phyloP scores from a whole-genome alignment of 1,140 invertebrate species.

The Armadillidium nasatum region DNA sequence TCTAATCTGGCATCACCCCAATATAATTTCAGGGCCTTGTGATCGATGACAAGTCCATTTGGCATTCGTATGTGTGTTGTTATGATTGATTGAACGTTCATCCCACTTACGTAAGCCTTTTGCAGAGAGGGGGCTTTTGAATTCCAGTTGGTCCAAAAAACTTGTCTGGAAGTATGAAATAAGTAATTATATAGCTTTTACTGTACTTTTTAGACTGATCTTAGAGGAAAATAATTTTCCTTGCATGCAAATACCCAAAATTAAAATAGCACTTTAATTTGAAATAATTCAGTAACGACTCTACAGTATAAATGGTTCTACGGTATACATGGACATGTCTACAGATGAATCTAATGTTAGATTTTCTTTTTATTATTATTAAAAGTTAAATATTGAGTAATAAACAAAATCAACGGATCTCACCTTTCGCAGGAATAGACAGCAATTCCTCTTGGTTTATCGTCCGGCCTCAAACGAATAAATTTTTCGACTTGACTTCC shows the following conservation, averaged over 20 bases:
- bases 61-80: constrained; percentile 74
- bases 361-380: too few relatives aligned
- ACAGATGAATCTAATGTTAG: too few relatives aligned
- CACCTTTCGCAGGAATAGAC: constrained; percentile 70
- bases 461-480: constrained; percentile 61
- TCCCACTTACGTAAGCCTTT: constrained; percentile 63
- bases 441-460: constrained; percentile 77
- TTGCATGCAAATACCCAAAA: too few relatives aligned
- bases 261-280: too few relatives aligned
- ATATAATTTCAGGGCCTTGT: constrained; percentile 61
- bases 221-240: too few relatives aligned
- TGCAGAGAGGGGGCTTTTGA: constrained; percentile 63
- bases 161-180: constrained; percentile 49
- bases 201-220: too few relatives aligned
- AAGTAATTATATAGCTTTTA: too few relatives aligned
- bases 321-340: too few relatives aligned
- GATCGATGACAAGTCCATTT: constrained; percentile 71
- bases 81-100: constrained; percentile 62
- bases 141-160: constrained; percentile 85
- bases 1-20: constrained; percentile 59
- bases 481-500: constrained; percentile 55
- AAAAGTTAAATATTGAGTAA: too few relatives aligned
- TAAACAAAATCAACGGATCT: constrained; percentile 41
- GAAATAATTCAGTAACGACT: too few relatives aligned
- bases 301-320: too few relatives aligned